phyloP scores from a whole-genome alignment of 2,113 vertebrate species.

The Cinclus cinclus region DNA sequence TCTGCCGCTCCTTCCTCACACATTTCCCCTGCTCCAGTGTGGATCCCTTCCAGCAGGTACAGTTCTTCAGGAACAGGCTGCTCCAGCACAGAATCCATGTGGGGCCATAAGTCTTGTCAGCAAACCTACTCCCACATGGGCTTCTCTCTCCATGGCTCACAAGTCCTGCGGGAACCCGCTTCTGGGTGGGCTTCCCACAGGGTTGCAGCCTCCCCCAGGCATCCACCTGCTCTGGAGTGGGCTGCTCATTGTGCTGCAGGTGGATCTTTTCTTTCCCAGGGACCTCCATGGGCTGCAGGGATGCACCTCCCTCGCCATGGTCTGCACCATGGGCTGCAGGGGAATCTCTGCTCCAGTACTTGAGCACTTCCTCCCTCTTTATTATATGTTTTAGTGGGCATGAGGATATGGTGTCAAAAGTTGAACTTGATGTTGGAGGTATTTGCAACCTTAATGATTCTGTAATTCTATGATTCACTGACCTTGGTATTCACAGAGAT shows the following conservation, averaged over 20 bases:
- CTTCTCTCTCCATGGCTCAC: neutral
- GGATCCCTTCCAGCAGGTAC: neutral
- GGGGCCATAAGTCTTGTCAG: neutral
- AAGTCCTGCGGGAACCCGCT: neutral
- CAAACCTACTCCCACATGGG: neutral
- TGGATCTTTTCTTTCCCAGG: neutral
- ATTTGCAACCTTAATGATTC: neutral
- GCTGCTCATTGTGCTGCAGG: neutral
- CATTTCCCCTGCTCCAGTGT: neutral
- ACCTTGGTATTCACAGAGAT: neutral
- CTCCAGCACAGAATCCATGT: fast-evolving
- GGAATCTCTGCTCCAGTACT: fast-evolving
- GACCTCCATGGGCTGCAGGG: neutral
- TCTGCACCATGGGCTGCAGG: fast-evolving
- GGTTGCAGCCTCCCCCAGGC: neutral
- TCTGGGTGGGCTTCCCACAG: neutral
- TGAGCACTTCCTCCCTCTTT: neutral
- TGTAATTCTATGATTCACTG: neutral
- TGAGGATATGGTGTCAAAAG: neutral
- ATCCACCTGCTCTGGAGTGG: neutral
- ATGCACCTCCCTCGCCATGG: neutral
- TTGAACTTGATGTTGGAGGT: neutral
- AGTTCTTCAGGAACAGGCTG: neutral
- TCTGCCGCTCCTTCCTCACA: fast-evolving
- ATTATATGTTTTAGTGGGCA: neutral